Evolutionary conservation across 2,888 invertebrate genomes (phyloP).

Genomic region (Scaptomyza flava): DNA sequence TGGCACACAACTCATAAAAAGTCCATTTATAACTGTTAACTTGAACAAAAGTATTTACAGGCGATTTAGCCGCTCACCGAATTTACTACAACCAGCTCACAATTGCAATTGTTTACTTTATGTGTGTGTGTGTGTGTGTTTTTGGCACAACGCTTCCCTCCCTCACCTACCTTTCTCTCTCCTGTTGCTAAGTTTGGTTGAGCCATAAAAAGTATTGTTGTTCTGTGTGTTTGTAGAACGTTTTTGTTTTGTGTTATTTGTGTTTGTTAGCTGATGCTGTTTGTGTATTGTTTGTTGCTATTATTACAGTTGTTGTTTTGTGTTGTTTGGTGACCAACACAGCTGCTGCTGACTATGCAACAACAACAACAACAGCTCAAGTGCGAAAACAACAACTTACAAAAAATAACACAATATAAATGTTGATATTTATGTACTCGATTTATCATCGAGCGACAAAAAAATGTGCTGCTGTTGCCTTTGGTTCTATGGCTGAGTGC

Average conservation of each 20-base stretch:
- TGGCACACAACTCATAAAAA: slow-evolving; percentile 76
- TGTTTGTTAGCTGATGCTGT: slow-evolving; percentile 42
- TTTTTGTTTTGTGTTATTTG: slow-evolving; percentile 46
- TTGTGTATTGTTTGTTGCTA: slow-evolving; percentile 62
- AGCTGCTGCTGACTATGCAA: slow-evolving; percentile 76
- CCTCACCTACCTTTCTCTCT: neutral
- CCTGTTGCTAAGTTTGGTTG: slow-evolving; percentile 12
- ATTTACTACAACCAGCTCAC: slow-evolving; percentile 67
- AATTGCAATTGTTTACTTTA: slow-evolving; percentile 74
- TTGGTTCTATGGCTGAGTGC: slow-evolving; percentile 60
- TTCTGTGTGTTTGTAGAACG: slow-evolving; percentile 55
- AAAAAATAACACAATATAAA: neutral
- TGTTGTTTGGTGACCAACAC: slow-evolving; percentile 55
- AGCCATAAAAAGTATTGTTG: slow-evolving; percentile 65
- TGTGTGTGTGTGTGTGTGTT: slow-evolving; percentile 49
- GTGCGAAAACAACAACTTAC: slow-evolving; percentile 35
- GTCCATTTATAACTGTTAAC: slow-evolving; percentile 79
- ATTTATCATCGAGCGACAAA: slow-evolving; percentile 43
- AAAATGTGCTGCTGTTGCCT: slow-evolving; percentile 10
- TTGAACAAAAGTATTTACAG: slow-evolving; percentile 78
- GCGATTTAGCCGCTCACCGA: slow-evolving; percentile 75
- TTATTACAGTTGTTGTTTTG: slow-evolving; percentile 66
- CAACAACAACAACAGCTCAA: slow-evolving; percentile 41
- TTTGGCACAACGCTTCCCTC: slow-evolving; percentile 13
- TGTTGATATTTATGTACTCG: slow-evolving; percentile 33